Conservation (phyloP, 2,888 invertebrate genomes). For the Rugalucina vietnamica region DNA sequence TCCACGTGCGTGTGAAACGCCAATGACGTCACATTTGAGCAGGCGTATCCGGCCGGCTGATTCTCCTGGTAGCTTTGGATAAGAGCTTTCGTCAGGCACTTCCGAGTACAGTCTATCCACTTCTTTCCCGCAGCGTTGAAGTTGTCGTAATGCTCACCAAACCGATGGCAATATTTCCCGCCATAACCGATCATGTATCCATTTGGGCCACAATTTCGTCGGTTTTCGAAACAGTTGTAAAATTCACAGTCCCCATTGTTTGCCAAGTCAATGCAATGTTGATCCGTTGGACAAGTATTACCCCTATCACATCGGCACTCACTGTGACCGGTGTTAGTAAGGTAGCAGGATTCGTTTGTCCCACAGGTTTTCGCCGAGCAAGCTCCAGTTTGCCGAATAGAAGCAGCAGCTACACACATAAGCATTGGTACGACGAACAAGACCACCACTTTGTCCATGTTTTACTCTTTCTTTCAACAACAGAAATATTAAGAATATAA, state of each 20-base stretch:
- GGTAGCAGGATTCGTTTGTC: not conserved
- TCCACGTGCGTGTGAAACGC: constrained; percentile 19
- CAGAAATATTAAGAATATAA: too few species aligned
- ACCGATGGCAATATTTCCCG: constrained; percentile 12
- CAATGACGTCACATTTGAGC: not conserved
- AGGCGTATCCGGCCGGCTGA: not conserved
- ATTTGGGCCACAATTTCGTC: not conserved
- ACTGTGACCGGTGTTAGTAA: not conserved
- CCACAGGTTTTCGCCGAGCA: not conserved
- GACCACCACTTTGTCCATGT: too few species aligned
- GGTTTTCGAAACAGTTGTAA: constrained; percentile 16
- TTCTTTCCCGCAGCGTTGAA: constrained; percentile 3
- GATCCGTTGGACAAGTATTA: not conserved
- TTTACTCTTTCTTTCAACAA: too few species aligned
- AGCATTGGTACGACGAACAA: too few species aligned
- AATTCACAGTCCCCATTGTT: constrained; percentile 1
- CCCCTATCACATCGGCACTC: not conserved
- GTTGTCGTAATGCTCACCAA: not conserved
- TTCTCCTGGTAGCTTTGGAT: not conserved
- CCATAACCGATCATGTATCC: constrained; percentile 16
- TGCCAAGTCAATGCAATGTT: not conserved
- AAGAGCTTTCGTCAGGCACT: constrained; percentile 12
- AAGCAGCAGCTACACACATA: too few species aligned
- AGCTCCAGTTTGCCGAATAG: too few species aligned
- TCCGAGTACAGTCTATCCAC: constrained; percentile 11